Percentiles rank a stretch among this genome's conserved stretches.
phyloP scores from a whole-genome alignment of 1,140 invertebrate genomes.

The Chymomyza costata region DNA sequence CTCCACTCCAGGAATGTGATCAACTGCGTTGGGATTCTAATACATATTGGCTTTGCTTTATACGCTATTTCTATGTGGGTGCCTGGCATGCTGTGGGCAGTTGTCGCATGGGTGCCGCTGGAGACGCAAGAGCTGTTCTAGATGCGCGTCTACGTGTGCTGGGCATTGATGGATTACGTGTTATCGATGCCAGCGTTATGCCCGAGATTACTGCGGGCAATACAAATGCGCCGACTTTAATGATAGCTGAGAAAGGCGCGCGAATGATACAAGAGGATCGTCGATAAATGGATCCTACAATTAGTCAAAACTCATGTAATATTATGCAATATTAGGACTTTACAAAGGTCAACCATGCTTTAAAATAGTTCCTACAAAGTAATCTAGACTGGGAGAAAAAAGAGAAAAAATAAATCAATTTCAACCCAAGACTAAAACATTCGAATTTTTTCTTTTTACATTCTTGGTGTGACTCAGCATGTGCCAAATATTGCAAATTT shows the following conservation, averaged over 20 bases:
- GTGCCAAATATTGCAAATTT: too few relatives aligned
- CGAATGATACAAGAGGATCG: slow-evolving; percentile 81
- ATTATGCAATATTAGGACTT: too few relatives aligned
- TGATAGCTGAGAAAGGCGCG: slow-evolving; percentile 85
- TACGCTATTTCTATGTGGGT: slow-evolving; percentile 78
- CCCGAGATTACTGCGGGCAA: slow-evolving; percentile 84
- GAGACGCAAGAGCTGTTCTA: slow-evolving; percentile 80
- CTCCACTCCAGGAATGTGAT: slow-evolving; percentile 74
- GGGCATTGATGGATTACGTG: slow-evolving; percentile 80
- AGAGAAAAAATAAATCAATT: too few relatives aligned
- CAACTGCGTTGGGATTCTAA: slow-evolving; percentile 74
- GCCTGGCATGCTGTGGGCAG: slow-evolving; percentile 84
- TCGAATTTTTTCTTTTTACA: too few relatives aligned
- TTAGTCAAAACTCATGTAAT: too few relatives aligned
- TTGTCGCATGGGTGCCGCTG: slow-evolving; percentile 83
- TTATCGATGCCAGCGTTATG: slow-evolving; percentile 89
- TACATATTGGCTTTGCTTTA: slow-evolving; percentile 81
- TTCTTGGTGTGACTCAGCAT: too few relatives aligned
- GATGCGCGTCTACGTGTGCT: slow-evolving; percentile 82
- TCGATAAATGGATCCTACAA: too few relatives aligned
- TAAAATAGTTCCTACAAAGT: too few relatives aligned
- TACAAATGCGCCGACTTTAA: slow-evolving; percentile 85
- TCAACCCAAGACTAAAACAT: too few relatives aligned
- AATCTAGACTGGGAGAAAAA: too few relatives aligned
- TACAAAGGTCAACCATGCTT: too few relatives aligned